Base-by-base conservation (phyloP, 35 echinoderm and acorn worm genomes). In the Patiria miniata region DNA sequence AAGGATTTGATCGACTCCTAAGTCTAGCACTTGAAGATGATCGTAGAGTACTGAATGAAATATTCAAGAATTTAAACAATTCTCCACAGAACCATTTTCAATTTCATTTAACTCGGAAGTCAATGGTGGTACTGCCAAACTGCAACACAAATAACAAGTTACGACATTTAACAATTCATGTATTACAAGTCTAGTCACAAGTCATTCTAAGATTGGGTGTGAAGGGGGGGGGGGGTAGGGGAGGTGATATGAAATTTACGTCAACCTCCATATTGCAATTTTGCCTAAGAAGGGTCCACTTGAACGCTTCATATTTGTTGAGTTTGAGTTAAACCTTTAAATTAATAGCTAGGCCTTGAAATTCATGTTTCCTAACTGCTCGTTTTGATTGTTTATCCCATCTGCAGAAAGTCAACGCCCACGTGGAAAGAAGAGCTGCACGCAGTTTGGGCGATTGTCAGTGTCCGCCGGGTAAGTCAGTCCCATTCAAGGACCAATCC, bases 381-480 rank as follows among this genome's bases (percentile, higher is more conserved):
- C 7, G 7, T 26, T 73, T 73, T 30, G 29, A 32, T 34, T 73
- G 65, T 73, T 73, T 3, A 26, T 30, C 65, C 65, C 65, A 18
- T 9, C 18, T 73, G 26, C 65, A 73, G 65, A 73, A 34, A 73
- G 26, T 73, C 65, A 36, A 73, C 8, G 19, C 65, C 65, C 65
- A 73, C n/a, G 26, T 36, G 65, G 65, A 73, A 23, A 73, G 65
- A 73, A 73, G 65, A 73, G 65, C 29, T 32, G 65, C 21, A 30
- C 65, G 65, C 7, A 73, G 65, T 23, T 15, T 73, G 65, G 65
- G 34, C 10, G 34, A 73, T 8, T 73, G 65, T 30, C 23, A 32
- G 65, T 73, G 65, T 34, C 65, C 65, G 34, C 65, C 65, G 34
- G 65, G 65, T 73, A 73, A 73, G 65, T 73, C 26, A 6, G 42